These are phyloP conservation scores for Triops cancriformis DNA, from an alignment of 1,140 invertebrate species.

Conservation along the genomic window DNA sequence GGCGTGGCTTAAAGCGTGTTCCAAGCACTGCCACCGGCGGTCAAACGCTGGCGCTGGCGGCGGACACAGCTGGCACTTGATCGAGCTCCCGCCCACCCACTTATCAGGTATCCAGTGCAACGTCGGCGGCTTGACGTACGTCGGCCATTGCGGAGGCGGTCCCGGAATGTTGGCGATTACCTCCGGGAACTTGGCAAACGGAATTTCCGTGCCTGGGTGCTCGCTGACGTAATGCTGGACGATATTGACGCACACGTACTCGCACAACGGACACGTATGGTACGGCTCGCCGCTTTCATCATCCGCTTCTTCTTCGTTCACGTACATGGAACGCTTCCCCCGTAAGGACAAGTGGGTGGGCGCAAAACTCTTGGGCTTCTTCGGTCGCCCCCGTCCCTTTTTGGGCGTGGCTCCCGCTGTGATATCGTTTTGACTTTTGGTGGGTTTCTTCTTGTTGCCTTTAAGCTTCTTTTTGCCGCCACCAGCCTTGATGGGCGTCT, in stretches of 20 bases:
- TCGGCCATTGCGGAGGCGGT: not conserved
- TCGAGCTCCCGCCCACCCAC: slow-evolving; percentile 29
- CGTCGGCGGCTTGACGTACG: slow-evolving; percentile 23
- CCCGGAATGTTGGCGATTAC: slow-evolving; percentile 22
- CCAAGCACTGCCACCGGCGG: slow-evolving; percentile 28
- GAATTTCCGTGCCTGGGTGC: slow-evolving; percentile 54
- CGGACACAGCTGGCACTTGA: slow-evolving; percentile 32
- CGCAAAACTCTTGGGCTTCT: slow-evolving; percentile 19
- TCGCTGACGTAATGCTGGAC: slow-evolving; percentile 53
- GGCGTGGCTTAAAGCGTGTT: slow-evolving; percentile 32
- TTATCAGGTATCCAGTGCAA: slow-evolving; percentile 32
- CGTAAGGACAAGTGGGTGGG: slow-evolving; percentile 26
- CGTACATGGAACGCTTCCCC: slow-evolving; percentile 27
- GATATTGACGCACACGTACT: slow-evolving; percentile 50
- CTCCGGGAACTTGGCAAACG: slow-evolving; percentile 33
- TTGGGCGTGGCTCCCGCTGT: not conserved
- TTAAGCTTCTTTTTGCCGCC: not conserved
- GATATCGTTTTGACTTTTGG: not conserved
- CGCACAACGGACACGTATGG: slow-evolving; percentile 48
- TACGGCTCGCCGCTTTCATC: slow-evolving; percentile 34
- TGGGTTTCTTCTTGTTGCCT: not conserved
- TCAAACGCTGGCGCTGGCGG: slow-evolving; percentile 15
- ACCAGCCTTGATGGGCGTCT: not conserved
- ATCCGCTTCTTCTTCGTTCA: slow-evolving; percentile 13
- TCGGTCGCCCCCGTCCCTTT: not conserved